Evolutionary conservation across 2,113 vertebrate species (phyloP), one percentile per base, ranked within the genome.

Genomic region (Nothocercus julius): DNA sequence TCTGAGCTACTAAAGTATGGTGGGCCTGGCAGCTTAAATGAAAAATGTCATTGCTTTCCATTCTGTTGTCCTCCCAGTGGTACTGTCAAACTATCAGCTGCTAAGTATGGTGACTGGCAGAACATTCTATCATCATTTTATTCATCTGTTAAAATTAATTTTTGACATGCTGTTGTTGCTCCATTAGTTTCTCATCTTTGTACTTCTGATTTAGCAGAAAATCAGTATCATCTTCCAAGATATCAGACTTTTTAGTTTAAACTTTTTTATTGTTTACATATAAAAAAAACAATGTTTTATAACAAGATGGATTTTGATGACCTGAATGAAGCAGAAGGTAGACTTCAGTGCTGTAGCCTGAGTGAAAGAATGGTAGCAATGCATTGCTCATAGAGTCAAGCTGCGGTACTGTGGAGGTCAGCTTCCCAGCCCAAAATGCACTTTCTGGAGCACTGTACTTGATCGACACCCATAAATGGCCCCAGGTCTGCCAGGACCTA

Each of bases 11-110:
- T 63, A 59, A 92, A 93, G 93, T 88, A 90, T 40, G 49, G 54
- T 62, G 82, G 89, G 18, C 40, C 72, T 77, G 85, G 76, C 72
- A 96, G 16, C 51, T 81, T 73, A 96, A 93, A 80, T 42, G 19
- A 93, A 88, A 90, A 90, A n/a, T 67, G 28, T 59, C 87, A 87
- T 49, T 91, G 40, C n/a, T 93, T 93, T 91, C 61, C 77, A n/a
- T 17, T 90, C 85, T 83, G 79, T 86, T 93, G 82, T 90, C 76
- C 68, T 93, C 90, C 36, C 73, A 70, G 80, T 11, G 90, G 56
- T 63, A 83, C 63, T 70, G 68, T 83, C 56, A 93, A 90, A 88
- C 51, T 78, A 67, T 34, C 47, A 42, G 17, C 61, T 86, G 82
- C 90, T 80, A 93, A 86, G 51, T 54, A 83, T 63, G 24, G 80